These are phyloP conservation scores for Cavia porcellus DNA, from an alignment of 2,113 vertebrate species.

Conservation along the genomic window DNA sequence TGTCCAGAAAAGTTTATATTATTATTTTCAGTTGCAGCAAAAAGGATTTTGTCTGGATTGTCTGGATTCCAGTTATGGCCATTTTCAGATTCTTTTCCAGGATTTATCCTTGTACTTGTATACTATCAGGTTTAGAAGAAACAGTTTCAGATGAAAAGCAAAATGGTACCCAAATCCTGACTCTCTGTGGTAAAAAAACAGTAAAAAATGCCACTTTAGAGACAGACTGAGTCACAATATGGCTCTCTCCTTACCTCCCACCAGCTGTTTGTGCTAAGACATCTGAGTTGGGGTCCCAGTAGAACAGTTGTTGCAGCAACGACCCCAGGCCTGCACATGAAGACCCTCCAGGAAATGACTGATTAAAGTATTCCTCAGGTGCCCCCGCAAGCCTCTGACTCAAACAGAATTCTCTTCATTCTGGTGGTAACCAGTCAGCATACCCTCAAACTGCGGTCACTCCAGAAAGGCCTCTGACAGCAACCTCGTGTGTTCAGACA, in stretches of 20 bases:
- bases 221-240: slow-evolving; percentile 78
- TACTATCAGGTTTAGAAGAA: slow-evolving; percentile 61
- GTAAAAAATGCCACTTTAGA: slow-evolving; percentile 78
- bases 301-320: slow-evolving; percentile 30
- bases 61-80: slow-evolving; percentile 65
- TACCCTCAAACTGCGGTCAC: slow-evolving; percentile 59
- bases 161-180: slow-evolving; percentile 87
- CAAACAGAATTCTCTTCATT: slow-evolving; percentile 71
- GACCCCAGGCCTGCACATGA: not conserved
- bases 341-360: not conserved
- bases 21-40: not conserved
- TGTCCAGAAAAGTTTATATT: slow-evolving; percentile 82
- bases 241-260: slow-evolving; percentile 27
- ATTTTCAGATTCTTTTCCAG: fast-evolving
- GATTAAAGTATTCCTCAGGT: slow-evolving; percentile 28
- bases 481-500: not conserved
- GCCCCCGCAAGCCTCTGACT: not conserved
- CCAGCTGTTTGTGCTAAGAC: not conserved
- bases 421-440: slow-evolving; percentile 60
- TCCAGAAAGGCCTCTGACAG: slow-evolving; percentile 68
- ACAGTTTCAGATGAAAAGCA: slow-evolving; percentile 58
- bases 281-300: slow-evolving; percentile 12
- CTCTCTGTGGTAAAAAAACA: slow-evolving; percentile 85
- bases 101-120: fast-evolving
- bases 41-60: slow-evolving; percentile 59